Percentiles rank a stretch among this genome's conserved stretches.
These are phyloP conservation scores for Phalacrocorax aristotelis DNA, from an alignment of 2,113 vertebrate species.

Conservation along the genomic window DNA sequence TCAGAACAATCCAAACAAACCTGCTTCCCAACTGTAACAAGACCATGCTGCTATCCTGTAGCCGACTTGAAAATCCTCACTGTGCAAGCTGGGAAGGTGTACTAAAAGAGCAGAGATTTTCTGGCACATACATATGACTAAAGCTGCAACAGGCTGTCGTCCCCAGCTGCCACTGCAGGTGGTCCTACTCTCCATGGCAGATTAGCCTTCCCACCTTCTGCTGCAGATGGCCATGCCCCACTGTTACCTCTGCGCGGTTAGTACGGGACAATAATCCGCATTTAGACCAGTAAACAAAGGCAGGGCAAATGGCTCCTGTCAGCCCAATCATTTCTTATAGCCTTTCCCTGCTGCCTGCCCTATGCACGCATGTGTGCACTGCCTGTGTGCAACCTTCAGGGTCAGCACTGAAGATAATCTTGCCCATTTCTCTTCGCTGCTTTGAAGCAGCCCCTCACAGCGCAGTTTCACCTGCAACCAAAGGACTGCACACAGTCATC, in stretches of 20 bases:
- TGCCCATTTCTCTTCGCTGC: not conserved
- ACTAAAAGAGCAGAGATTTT: not conserved
- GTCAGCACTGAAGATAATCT: not conserved
- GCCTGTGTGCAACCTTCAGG: not conserved
- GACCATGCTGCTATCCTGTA: not conserved
- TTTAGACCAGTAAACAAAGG: not conserved
- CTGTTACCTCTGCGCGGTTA: not conserved
- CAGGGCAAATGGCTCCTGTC: not conserved
- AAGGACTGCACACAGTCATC: not conserved
- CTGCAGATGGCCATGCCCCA: not conserved
- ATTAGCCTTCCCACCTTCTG: not conserved
- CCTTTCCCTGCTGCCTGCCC: not conserved
- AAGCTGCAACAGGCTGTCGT: not conserved
- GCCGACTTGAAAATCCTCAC: not conserved
- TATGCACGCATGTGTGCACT: fast-evolving
- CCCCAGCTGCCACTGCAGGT: not conserved
- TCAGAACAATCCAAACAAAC: not conserved
- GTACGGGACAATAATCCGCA: fast-evolving
- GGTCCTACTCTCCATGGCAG: not conserved
- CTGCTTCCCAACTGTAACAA: not conserved
- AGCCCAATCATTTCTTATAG: not conserved
- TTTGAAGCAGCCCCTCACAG: not conserved
- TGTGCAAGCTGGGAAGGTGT: not conserved
- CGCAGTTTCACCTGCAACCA: not conserved
- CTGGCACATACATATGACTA: not conserved